Percentiles rank a stretch among this genome's conserved stretches.
Conservation (phyloP, 2,888 invertebrate genomes). For the Merodon equestris region DNA sequence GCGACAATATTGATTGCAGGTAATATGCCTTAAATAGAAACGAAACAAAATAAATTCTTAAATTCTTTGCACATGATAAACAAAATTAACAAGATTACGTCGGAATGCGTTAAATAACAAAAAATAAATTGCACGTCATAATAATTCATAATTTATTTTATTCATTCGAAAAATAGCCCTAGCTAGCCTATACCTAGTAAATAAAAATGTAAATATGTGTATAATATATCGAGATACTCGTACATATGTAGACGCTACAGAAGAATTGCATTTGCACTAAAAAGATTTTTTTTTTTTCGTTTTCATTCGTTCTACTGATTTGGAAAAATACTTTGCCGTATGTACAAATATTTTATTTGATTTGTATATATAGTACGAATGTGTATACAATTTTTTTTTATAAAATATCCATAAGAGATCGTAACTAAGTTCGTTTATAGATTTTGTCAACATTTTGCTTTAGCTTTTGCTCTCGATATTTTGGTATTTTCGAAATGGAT, state of each 20-base stretch:
- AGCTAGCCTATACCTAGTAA: slow-evolving; percentile 54
- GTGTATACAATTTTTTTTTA: background rate
- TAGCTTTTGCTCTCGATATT: slow-evolving; percentile 7
- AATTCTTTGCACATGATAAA: no score
- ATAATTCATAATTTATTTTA: slow-evolving; percentile 17
- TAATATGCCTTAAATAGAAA: no score
- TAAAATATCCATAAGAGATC: slow-evolving; percentile 59
- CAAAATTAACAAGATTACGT: no score
- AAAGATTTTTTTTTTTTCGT: no score
- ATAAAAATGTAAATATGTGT: slow-evolving; percentile 32
- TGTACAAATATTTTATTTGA: slow-evolving; percentile 16
- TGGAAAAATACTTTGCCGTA: slow-evolving; percentile 48
- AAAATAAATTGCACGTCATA: slow-evolving; percentile 51
- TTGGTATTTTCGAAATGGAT: background rate
- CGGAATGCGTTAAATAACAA: no score
- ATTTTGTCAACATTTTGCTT: slow-evolving; percentile 22
- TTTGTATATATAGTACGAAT: slow-evolving; percentile 32
- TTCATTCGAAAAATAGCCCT: slow-evolving; percentile 58
- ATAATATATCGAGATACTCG: background rate
- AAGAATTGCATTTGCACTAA: slow-evolving; percentile 41
- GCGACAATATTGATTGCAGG: no score
- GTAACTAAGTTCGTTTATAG: slow-evolving; percentile 56
- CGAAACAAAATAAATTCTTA: no score
- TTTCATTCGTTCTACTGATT: background rate
- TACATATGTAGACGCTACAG: slow-evolving; percentile 30